Percentiles rank a stretch among this genome's conserved stretches.
Evolutionary conservation across 2,797 vertebrate species (phyloP).

Genomic region (Platalea minor): DNA sequence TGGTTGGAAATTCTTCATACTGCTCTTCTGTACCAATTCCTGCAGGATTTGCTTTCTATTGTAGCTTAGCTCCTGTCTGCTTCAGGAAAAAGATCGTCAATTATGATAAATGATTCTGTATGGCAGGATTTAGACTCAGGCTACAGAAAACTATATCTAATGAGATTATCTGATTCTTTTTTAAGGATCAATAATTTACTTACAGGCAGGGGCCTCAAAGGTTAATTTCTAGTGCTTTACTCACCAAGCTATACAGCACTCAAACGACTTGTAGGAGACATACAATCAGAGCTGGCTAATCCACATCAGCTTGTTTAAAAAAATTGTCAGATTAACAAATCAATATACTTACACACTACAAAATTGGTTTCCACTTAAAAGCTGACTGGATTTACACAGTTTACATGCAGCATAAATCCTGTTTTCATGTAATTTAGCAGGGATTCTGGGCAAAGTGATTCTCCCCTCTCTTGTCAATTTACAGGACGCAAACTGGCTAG

Average conservation of each 20-base stretch:
- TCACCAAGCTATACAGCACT: neutral
- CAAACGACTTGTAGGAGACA: slow-evolving; percentile 7
- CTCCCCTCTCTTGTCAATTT: neutral
- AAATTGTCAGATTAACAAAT: slow-evolving; percentile 66
- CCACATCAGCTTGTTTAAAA: slow-evolving; percentile 59
- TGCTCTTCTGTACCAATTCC: neutral
- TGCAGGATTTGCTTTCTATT: neutral
- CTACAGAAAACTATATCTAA: neutral
- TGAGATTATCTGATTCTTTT: neutral
- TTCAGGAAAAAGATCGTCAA: neutral
- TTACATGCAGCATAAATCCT: slow-evolving; percentile 47
- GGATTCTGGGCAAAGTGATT: slow-evolving; percentile 1
- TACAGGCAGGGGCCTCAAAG: neutral
- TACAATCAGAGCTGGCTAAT: slow-evolving; percentile 48
- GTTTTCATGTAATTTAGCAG: slow-evolving; percentile 41
- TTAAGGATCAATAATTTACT: slow-evolving; percentile 52
- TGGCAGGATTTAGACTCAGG: neutral
- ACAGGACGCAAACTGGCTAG: slow-evolving; percentile 29
- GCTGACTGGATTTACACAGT: slow-evolving; percentile 57
- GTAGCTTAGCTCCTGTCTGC: neutral
- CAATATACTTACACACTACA: slow-evolving; percentile 62
- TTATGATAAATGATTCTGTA: slow-evolving; percentile 18
- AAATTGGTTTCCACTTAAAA: slow-evolving; percentile 65
- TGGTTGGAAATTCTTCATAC: neutral
- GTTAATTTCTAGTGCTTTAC: slow-evolving; percentile 56